Evolutionary conservation across 2,113 vertebrate genomes (phyloP).

Genomic region (Pseudolaguvia tuberculata): DNA sequence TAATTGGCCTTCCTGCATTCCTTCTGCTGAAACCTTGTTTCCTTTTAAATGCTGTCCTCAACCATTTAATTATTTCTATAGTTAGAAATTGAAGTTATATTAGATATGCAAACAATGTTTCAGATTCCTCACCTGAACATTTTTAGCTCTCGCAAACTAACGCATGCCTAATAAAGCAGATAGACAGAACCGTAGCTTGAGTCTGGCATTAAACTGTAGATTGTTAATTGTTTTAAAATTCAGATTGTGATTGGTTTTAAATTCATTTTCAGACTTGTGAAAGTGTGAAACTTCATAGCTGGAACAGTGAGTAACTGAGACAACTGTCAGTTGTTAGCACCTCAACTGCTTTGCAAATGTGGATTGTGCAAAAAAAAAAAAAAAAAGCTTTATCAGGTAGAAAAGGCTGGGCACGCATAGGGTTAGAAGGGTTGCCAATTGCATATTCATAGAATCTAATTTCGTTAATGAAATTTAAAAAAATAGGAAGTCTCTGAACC

Average conservation of each 20-base stretch:
- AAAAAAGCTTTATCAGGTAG: neutral
- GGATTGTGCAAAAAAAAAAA: too few relatives aligned
- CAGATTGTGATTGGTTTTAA: neutral
- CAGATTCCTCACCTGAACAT: neutral
- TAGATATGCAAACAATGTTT: neutral
- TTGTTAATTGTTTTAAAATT: neutral
- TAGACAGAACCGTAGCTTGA: neutral
- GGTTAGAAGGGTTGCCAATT: neutral
- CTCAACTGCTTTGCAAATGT: neutral
- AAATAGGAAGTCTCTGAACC: neutral
- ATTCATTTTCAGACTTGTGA: neutral
- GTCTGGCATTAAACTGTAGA: neutral
- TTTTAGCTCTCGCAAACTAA: neutral
- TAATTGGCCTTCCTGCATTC: slow-evolving; percentile 48
- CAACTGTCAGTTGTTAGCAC: neutral
- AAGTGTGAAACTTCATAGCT: neutral
- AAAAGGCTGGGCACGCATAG: neutral
- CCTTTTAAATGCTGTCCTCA: slow-evolving; percentile 27
- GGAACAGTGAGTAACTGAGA: too few relatives aligned
- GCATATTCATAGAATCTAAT: neutral
- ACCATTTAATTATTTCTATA: slow-evolving; percentile 32
- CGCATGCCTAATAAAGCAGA: neutral
- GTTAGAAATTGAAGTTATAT: neutral
- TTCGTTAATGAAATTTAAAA: neutral
- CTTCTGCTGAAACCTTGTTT: slow-evolving; percentile 26